Evolutionary conservation across 2,797 vertebrate genomes (phyloP).

Genomic region (Myotis vivesi): DNA sequence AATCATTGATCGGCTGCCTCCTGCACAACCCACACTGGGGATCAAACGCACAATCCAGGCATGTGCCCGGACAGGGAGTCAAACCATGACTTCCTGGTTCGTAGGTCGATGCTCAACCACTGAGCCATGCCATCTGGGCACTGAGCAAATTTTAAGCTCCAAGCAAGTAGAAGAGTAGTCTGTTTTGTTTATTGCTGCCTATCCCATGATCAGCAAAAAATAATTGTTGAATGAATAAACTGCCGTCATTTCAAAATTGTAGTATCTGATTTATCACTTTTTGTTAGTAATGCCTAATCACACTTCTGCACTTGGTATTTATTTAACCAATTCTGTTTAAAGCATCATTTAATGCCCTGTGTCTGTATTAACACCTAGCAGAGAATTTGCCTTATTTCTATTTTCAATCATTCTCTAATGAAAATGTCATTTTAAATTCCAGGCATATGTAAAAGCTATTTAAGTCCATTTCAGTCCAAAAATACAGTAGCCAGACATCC

Average conservation of each 20-base stretch:
- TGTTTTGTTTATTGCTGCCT: background rate
- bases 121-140: too few species aligned
- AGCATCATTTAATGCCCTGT: background rate
- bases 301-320: background rate
- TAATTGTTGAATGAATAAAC: background rate
- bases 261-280: background rate
- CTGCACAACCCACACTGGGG: too few species aligned
- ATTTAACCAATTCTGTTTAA: background rate
- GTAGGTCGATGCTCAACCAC: too few species aligned
- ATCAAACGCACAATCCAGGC: too few species aligned
- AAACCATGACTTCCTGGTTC: too few species aligned
- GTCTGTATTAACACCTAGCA: background rate
- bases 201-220: background rate
- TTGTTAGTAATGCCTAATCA: background rate
- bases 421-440: constrained; percentile 34
- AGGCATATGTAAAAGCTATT: constrained; percentile 19
- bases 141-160: background rate
- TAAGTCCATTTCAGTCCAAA: background rate
- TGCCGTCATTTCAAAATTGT: background rate
- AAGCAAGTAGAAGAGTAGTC: background rate
- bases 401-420: constrained; percentile 12
- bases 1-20: too few species aligned
- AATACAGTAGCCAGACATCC: constrained; percentile 29
- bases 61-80: too few species aligned
- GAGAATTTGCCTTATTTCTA: background rate